phyloP scores from a whole-genome alignment of 2,797 vertebrate genomes.

The Loriculus beryllinus region DNA sequence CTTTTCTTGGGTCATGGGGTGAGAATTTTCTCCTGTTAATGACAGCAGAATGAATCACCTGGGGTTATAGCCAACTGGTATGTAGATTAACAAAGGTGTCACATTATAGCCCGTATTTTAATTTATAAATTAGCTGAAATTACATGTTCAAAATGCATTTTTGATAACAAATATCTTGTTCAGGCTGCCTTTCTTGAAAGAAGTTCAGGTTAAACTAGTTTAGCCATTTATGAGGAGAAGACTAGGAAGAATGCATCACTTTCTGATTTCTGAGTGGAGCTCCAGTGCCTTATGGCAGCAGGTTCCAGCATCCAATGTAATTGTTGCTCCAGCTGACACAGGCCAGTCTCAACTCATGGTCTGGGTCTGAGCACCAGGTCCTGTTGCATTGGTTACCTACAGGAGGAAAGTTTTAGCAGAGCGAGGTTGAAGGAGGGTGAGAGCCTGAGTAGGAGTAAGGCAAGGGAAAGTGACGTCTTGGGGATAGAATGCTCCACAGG shows the following conservation, averaged over 20 bases:
- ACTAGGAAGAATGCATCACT: not conserved
- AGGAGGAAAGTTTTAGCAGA: not conserved
- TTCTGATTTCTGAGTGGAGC: not conserved
- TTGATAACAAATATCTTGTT: not conserved
- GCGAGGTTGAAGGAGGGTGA: not conserved
- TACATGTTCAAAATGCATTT: not conserved
- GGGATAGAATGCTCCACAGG: not conserved
- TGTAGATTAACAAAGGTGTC: not conserved
- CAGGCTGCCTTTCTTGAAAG: not conserved
- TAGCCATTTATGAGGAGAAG: not conserved
- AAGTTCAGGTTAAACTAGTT: not conserved
- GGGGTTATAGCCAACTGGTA: not conserved
- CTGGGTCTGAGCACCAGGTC: not conserved
- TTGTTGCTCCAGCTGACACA: fast-evolving
- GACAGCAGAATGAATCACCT: not conserved
- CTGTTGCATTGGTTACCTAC: not conserved
- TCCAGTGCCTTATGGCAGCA: not conserved
- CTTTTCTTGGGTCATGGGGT: not conserved
- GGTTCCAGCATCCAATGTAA: not conserved
- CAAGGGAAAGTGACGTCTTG: not conserved
- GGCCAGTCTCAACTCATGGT: not conserved
- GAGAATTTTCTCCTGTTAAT: not conserved
- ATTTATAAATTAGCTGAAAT: not conserved
- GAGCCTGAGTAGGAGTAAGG: not conserved
- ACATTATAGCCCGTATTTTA: not conserved